phyloP scores from a whole-genome alignment of 2,797 vertebrate genomes.

The Ambastaia sidthimunki region DNA sequence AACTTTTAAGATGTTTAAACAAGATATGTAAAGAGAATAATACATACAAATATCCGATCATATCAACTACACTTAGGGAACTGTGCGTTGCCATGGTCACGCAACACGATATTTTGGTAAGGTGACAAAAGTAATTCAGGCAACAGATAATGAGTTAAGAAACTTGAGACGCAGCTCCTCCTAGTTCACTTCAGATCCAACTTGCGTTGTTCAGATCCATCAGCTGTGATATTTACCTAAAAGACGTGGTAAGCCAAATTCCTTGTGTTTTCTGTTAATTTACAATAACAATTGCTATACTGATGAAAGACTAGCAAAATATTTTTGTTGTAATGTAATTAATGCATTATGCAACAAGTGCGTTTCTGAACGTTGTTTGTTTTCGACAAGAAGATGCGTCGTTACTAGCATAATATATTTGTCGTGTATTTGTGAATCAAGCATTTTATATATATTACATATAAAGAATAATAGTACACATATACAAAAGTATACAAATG shows the following conservation, averaged over 20 bases:
- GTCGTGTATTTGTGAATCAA: too few relatives aligned
- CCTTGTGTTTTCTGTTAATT: neutral
- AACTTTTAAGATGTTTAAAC: neutral
- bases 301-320: neutral
- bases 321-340: neutral
- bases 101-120: neutral
- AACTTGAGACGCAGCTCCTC: constrained; percentile 6
- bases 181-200: neutral
- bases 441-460: too few relatives aligned
- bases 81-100: neutral
- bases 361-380: too few relatives aligned
- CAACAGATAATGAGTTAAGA: neutral
- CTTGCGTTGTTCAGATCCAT: neutral
- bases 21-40: neutral
- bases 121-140: neutral
- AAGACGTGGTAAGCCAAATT: neutral
- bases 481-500: too few relatives aligned
- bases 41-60: neutral
- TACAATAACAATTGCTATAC: neutral
- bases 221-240: neutral
- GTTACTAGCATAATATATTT: too few relatives aligned
- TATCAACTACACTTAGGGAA: neutral
- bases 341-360: too few relatives aligned
- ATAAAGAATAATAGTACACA: too few relatives aligned
- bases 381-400: too few relatives aligned